These are phyloP conservation scores for Alligator mississippiensis DNA, from an alignment of 2,113 vertebrate species.

Conservation along the genomic window DNA sequence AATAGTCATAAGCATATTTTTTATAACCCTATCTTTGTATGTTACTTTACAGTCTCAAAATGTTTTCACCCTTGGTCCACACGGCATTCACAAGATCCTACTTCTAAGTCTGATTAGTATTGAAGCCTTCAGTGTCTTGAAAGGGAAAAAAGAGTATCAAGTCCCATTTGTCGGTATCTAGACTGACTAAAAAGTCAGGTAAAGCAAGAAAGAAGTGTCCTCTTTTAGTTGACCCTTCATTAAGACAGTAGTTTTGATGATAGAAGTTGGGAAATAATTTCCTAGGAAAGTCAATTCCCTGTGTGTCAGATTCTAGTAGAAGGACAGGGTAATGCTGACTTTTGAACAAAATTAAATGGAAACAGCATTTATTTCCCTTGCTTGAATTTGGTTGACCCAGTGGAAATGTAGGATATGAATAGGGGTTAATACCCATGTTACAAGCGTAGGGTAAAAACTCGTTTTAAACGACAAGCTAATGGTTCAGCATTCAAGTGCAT, in stretches of 20 bases:
- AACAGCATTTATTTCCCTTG: not conserved
- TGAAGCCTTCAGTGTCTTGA: not conserved
- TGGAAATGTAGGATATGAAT: not conserved
- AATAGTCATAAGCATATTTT: not conserved
- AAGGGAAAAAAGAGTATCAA: not conserved
- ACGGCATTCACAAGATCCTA: not conserved
- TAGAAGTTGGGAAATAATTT: not conserved
- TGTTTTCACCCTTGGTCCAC: constrained; percentile 30
- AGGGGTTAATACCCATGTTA: not conserved
- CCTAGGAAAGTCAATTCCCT: not conserved
- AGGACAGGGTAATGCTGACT: not conserved
- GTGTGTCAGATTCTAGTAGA: not conserved
- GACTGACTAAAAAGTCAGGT: not conserved
- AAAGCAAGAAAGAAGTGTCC: not conserved
- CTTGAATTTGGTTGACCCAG: not conserved
- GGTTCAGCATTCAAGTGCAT: not conserved
- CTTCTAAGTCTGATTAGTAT: constrained; percentile 34
- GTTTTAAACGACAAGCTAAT: not conserved
- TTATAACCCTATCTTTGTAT: not conserved
- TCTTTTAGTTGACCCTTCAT: not conserved
- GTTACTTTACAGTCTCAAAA: not conserved
- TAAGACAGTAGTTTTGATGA: not conserved
- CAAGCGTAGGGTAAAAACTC: not conserved
- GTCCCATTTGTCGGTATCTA: not conserved
- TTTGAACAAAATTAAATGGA: not conserved